Evolutionary conservation across 2,113 vertebrate genomes (phyloP).

Genomic region (Pipra filicauda): DNA sequence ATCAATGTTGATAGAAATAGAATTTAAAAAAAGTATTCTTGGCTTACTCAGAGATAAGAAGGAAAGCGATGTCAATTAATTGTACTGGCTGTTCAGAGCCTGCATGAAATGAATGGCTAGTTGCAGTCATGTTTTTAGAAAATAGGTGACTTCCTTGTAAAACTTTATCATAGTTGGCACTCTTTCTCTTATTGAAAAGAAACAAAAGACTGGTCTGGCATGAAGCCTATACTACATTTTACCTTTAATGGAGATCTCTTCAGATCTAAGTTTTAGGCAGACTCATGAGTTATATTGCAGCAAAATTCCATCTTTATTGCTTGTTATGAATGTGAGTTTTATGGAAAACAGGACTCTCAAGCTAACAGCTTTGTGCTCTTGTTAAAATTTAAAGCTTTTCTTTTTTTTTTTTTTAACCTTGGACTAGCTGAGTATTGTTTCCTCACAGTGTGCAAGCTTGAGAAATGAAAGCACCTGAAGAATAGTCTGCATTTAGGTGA

Average conservation of each 20-base stretch:
- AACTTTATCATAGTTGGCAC: constrained; percentile 39
- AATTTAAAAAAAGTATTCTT: neutral
- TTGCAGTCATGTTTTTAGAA: neutral
- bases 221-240: constrained; percentile 7
- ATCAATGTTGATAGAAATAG: neutral
- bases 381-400: neutral
- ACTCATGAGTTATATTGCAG: neutral
- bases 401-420: neutral
- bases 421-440: neutral
- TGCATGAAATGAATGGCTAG: neutral
- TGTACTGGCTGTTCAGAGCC: neutral
- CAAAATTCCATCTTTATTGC: constrained; percentile 13
- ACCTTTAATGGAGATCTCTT: constrained; percentile 30
- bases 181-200: constrained; percentile 27
- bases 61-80: neutral
- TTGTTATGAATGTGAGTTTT: constrained; percentile 46
- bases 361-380: neutral
- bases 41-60: neutral
- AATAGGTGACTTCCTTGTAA: constrained; percentile 28
- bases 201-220: constrained; percentile 46
- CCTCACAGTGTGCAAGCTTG: neutral
- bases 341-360: constrained; percentile 44
- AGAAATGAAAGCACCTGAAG: constrained; percentile 9
- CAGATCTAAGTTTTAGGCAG: constrained; percentile 6
- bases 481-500: neutral